Conservation (phyloP, 2,888 invertebrate genomes). For the Sphaeridia pumilis region DNA sequence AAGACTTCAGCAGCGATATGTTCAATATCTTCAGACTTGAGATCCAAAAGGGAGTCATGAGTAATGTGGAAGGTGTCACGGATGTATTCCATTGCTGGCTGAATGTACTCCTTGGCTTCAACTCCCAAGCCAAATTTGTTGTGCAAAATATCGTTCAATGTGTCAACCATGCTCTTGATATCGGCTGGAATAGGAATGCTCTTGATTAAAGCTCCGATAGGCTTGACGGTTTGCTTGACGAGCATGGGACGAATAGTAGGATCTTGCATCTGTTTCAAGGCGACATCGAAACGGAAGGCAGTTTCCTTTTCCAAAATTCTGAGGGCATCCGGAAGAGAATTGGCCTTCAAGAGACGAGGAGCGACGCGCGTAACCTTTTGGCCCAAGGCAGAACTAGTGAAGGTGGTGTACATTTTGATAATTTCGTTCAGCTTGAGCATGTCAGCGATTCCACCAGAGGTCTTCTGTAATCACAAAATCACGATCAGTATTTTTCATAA, state of each 20-base stretch:
- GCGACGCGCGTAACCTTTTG: constrained; percentile 31
- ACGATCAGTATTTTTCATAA: no score
- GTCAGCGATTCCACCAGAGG: constrained; percentile 20
- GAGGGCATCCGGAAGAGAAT: constrained; percentile 31
- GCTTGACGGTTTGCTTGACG: constrained; percentile 29
- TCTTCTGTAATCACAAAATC: background rate
- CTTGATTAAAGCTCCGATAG: constrained; percentile 29
- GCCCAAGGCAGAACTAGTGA: constrained; percentile 28
- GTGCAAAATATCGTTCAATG: constrained; percentile 30
- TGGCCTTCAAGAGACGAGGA: constrained; percentile 29
- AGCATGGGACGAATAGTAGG: constrained; percentile 23
- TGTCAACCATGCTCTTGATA: constrained; percentile 25
- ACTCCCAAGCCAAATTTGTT: constrained; percentile 30
- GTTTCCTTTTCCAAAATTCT: constrained; percentile 32
- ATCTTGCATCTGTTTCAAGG: constrained; percentile 29
- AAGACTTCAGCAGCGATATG: constrained; percentile 32
- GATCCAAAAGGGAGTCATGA: constrained; percentile 27
- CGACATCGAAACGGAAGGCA: constrained; percentile 30
- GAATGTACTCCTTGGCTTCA: constrained; percentile 27
- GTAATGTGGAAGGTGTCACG: constrained; percentile 31
- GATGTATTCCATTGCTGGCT: constrained; percentile 28
- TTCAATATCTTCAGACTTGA: constrained; percentile 30
- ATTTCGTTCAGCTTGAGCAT: constrained; percentile 28
- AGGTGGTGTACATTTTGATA: constrained; percentile 25
- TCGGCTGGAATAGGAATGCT: constrained; percentile 26